Percentiles rank a stretch among this genome's conserved stretches.
Conservation (phyloP, 2,797 vertebrate species). For the Microchirus variegatus region DNA sequence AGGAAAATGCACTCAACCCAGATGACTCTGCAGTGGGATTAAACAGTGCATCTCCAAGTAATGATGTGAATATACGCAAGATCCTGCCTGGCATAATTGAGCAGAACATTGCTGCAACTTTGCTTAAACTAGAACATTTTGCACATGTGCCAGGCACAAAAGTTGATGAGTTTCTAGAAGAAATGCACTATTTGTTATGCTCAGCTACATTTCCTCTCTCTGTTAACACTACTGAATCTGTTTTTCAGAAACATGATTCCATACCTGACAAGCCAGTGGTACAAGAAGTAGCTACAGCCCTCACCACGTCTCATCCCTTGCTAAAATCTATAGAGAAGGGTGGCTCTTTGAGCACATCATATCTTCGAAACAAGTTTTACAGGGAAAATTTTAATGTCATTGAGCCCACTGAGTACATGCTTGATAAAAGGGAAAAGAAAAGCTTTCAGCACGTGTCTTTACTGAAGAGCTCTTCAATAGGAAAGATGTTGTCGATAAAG, state of each 20-base stretch:
- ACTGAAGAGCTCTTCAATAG: slow-evolving; percentile 2
- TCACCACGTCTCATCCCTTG: not conserved
- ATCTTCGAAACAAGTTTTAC: slow-evolving; percentile 1
- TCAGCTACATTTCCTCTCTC: slow-evolving; percentile 1
- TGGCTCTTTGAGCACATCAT: not conserved
- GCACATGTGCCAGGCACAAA: no score
- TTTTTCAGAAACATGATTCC: not conserved
- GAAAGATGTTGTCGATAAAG: slow-evolving; percentile 7
- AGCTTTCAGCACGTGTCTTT: slow-evolving; percentile 3
- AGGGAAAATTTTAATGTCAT: not conserved
- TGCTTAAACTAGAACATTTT: slow-evolving; percentile 15
- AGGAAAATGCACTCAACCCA: not conserved
- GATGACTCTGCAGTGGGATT: not conserved
- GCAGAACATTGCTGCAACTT: slow-evolving; percentile 10
- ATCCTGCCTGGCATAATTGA: slow-evolving; percentile 60
- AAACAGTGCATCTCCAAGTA: not conserved
- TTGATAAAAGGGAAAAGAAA: no score
- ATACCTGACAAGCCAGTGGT: not conserved
- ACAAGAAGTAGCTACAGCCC: not conserved
- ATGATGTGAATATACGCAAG: not conserved
- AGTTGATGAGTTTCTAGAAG: no score
- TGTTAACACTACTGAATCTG: not conserved
- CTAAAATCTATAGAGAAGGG: slow-evolving; percentile 1
- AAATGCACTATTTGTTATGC: not conserved
- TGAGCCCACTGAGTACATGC: not conserved